Conservation (phyloP, 2,113 vertebrate species). For the Trogon melanurus region DNA sequence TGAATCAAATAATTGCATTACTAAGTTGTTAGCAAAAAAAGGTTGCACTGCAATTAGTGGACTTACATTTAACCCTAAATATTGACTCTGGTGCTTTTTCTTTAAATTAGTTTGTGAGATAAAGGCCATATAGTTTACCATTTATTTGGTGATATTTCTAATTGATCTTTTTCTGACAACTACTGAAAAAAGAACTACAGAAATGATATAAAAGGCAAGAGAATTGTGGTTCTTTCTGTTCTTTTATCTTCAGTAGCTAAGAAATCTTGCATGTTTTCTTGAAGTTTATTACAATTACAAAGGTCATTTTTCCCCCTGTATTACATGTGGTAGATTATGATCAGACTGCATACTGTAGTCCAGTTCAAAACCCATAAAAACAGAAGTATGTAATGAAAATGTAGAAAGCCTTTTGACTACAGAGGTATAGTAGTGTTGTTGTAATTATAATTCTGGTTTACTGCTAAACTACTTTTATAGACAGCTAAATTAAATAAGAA, state of each 20-base stretch:
- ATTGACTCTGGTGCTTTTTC: background rate
- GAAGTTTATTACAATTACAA: background rate
- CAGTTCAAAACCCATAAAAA: background rate
- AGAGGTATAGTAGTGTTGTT: background rate
- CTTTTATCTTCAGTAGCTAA: background rate
- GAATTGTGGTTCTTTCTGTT: background rate
- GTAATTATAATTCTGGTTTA: background rate
- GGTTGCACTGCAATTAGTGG: background rate
- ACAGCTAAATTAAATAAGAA: background rate
- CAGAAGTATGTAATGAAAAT: background rate
- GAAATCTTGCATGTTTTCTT: background rate
- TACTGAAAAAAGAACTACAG: background rate
- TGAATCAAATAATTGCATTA: background rate
- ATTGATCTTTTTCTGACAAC: background rate
- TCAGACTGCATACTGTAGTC: background rate
- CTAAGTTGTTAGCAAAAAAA: background rate
- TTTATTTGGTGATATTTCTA: background rate
- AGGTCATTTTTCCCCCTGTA: fast-evolving
- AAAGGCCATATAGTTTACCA: background rate
- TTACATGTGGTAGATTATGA: background rate
- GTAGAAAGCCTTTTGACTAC: background rate
- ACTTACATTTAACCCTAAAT: background rate
- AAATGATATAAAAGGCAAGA: background rate
- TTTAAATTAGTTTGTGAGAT: background rate
- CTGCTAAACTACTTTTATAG: background rate